Evolutionary conservation across 2,888 invertebrate species (phyloP).

Genomic region (Trilocha varians): DNA sequence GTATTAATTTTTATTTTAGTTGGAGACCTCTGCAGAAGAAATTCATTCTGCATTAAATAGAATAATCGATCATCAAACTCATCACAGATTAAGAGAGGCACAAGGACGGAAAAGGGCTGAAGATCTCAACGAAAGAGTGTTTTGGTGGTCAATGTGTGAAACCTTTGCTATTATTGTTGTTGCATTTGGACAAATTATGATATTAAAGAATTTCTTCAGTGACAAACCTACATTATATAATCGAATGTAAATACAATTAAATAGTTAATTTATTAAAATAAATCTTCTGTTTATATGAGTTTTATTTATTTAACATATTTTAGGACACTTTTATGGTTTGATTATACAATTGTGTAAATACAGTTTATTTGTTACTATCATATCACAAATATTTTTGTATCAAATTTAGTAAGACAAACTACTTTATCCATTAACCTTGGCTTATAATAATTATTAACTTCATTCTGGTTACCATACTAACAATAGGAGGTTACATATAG

Average conservation of each 20-base stretch:
- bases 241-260: conserved; percentile 49
- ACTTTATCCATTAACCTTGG: no score
- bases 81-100: conserved; percentile 94
- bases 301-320: conserved; percentile 14
- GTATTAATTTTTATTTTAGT: conserved; percentile 67
- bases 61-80: conserved; percentile 96
- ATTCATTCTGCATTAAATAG: conserved; percentile 91
- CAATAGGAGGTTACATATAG: no score
- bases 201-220: conserved; percentile 92
- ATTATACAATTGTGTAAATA: background rate
- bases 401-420: no score
- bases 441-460: no score
- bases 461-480: no score
- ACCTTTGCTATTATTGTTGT: conserved; percentile 88
- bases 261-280: conserved; percentile 56
- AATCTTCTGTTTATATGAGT: conserved; percentile 26
- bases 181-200: conserved; percentile 91
- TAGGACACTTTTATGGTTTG: background rate
- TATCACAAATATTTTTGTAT: no score
- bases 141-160: conserved; percentile 94
- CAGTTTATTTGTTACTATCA: no score
- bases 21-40: conserved; percentile 93
- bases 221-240: conserved; percentile 64
- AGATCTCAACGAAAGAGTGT: conserved; percentile 94
- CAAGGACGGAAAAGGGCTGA: conserved; percentile 97